phyloP scores from a whole-genome alignment of 2,888 invertebrate species.

The Leuctra nigra region DNA sequence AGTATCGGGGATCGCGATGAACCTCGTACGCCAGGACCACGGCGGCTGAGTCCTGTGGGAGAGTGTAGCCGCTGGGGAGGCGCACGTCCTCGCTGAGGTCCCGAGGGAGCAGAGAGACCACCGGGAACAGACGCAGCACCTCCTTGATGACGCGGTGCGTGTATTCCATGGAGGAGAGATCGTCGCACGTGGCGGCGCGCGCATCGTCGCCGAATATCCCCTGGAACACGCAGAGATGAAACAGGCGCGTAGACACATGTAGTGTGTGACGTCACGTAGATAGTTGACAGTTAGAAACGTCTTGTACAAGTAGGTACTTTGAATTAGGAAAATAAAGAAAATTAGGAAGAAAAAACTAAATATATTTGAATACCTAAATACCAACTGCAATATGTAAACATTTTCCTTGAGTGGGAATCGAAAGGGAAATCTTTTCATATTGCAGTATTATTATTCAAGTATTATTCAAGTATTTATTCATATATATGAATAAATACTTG shows the following conservation, averaged over 20 bases:
- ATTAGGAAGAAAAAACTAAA: no score
- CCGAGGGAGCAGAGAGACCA: slow-evolving; percentile 24
- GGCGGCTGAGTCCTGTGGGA: slow-evolving; percentile 22
- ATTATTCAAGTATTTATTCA: no score
- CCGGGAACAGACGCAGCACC: slow-evolving; percentile 25
- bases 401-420: no score
- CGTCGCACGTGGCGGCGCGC: no score
- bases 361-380: no score
- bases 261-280: not conserved
- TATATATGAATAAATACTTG: no score
- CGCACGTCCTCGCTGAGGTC: slow-evolving; percentile 20
- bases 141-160: not conserved
- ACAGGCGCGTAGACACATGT: not conserved
- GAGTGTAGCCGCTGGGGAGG: slow-evolving; percentile 12
- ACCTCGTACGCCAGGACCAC: slow-evolving; percentile 24
- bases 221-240: not conserved
- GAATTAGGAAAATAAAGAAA: no score
- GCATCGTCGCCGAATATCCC: not conserved
- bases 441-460: no score
- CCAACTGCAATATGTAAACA: no score
- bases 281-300: no score
- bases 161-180: not conserved
- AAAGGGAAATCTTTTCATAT: no score
- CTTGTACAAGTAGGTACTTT: no score
- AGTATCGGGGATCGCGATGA: slow-evolving; percentile 27